Evolutionary conservation across 2,888 invertebrate genomes (phyloP).

Genomic region (Stomorhina lunata): DNA sequence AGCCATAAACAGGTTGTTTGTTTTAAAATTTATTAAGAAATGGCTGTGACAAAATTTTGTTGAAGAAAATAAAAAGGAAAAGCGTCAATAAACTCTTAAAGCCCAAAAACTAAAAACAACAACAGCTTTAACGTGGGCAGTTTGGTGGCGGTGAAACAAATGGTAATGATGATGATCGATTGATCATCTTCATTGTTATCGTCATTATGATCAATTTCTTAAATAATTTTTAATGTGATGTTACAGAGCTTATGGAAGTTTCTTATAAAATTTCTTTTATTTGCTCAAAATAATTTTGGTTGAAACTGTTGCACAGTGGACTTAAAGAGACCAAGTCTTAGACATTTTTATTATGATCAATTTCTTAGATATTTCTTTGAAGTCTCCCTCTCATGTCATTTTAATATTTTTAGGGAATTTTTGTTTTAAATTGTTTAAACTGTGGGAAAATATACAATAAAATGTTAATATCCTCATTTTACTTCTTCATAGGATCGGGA

Average conservation of each 20-base stretch:
- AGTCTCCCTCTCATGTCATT: too few relatives aligned
- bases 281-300: background rate
- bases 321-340: too few relatives aligned
- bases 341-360: too few relatives aligned
- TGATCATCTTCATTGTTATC: background rate
- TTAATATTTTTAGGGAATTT: too few relatives aligned
- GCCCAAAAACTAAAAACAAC: background rate
- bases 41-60: conserved; percentile 31
- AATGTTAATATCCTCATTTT: too few relatives aligned
- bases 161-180: background rate
- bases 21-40: conserved; percentile 16
- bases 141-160: background rate
- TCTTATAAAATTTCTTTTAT: background rate
- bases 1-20: conserved; percentile 34
- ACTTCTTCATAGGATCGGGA: too few relatives aligned
- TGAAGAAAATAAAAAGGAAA: conserved; percentile 29
- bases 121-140: conserved; percentile 35
- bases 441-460: too few relatives aligned
- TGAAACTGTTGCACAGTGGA: background rate
- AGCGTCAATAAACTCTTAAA: conserved; percentile 61
- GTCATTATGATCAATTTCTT: background rate
- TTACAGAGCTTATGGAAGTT: background rate
- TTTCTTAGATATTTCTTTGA: too few relatives aligned
- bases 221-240: background rate
- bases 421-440: too few relatives aligned